Evolutionary conservation across 2,888 invertebrate species (phyloP).

Genomic region (Aradus depressus): DNA sequence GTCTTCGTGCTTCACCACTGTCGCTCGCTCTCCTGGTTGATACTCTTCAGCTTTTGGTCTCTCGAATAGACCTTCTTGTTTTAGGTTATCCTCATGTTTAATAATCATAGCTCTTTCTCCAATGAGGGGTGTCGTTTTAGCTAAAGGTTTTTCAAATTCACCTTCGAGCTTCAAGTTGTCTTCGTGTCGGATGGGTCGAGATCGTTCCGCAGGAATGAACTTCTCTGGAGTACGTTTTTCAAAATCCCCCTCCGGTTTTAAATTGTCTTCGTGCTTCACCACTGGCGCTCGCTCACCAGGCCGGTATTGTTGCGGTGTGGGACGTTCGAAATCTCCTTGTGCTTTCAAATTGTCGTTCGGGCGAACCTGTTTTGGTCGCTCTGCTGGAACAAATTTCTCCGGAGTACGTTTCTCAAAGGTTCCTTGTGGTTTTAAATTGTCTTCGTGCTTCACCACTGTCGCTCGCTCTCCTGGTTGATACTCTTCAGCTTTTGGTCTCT

Average conservation of each 20-base stretch:
- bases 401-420: constrained; percentile 36
- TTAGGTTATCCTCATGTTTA: constrained; percentile 41
- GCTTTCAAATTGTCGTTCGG: constrained; percentile 49
- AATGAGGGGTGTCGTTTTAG: constrained; percentile 31
- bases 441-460: constrained; percentile 41
- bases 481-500: constrained; percentile 36
- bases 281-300: constrained; percentile 41
- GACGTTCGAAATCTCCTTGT: constrained; percentile 33
- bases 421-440: constrained; percentile 42
- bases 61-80: constrained; percentile 34
- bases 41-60: constrained; percentile 38
- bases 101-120: constrained; percentile 38
- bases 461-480: constrained; percentile 45
- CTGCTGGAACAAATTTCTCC: constrained; percentile 43
- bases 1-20: constrained; percentile 35
- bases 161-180: constrained; percentile 40
- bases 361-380: constrained; percentile 48
- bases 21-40: constrained; percentile 33
- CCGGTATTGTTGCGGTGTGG: constrained; percentile 31
- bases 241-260: constrained; percentile 40
- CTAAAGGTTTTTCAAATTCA: constrained; percentile 37
- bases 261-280: constrained; percentile 44
- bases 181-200: constrained; percentile 37
- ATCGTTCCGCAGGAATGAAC: constrained; percentile 44
- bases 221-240: constrained; percentile 34